Conservation (phyloP, 2,797 vertebrate genomes). For the Balearica regulorum region DNA sequence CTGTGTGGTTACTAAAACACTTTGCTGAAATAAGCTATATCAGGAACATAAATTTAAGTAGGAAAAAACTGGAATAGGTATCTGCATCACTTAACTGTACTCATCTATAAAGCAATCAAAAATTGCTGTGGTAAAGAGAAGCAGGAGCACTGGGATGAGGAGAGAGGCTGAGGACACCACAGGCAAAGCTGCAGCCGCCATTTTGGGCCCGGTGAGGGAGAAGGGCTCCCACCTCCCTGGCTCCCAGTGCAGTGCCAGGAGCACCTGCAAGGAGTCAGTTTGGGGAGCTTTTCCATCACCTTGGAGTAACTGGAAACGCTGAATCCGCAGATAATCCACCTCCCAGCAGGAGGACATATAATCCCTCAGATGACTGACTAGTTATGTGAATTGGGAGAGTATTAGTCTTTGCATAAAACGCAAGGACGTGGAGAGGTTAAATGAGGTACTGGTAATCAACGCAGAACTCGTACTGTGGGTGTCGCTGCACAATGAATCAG, state of each 20-base stretch:
- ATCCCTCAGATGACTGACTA: neutral
- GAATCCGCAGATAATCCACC: neutral
- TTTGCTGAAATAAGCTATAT: neutral
- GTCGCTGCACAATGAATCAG: neutral
- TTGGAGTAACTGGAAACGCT: neutral
- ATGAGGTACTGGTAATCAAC: neutral
- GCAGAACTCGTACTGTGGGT: neutral
- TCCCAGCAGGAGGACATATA: neutral
- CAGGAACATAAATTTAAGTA: neutral
- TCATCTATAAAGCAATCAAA: neutral
- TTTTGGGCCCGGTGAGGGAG: fast-evolving
- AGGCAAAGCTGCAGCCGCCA: neutral
- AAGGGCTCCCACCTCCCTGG: neutral
- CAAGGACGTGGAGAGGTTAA: neutral
- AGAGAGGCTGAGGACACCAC: neutral
- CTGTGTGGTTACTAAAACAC: neutral
- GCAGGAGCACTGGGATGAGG: fast-evolving
- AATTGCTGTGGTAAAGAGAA: neutral
- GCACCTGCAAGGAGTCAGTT: fast-evolving
- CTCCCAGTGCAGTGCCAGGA: fast-evolving
- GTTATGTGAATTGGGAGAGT: neutral
- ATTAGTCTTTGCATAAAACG: neutral
- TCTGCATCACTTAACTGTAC: neutral
- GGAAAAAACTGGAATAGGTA: neutral
- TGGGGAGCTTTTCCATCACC: neutral